Conservation (phyloP, 2,113 vertebrate species). For the Psammodynastes pulverulentus region DNA sequence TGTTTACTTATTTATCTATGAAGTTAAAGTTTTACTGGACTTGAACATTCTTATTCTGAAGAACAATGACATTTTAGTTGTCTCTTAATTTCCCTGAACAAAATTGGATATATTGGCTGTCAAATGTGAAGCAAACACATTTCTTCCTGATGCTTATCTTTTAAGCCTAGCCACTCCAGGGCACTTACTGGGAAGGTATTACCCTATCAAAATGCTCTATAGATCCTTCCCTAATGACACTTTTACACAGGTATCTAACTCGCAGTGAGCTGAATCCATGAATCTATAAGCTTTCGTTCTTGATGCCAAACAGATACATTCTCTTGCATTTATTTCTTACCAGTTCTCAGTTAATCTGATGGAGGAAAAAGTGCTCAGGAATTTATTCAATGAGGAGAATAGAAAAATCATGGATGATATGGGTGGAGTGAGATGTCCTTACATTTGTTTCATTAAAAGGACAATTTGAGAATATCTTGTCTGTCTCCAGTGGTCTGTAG, state of each 20-base stretch:
- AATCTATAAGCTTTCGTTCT: background rate
- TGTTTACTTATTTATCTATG: background rate
- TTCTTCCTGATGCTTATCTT: background rate
- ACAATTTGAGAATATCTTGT: background rate
- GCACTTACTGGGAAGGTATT: background rate
- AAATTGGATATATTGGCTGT: background rate
- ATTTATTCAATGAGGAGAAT: background rate
- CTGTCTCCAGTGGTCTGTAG: background rate
- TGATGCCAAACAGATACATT: background rate
- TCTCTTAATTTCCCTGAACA: background rate
- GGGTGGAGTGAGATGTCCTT: background rate
- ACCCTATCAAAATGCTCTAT: background rate
- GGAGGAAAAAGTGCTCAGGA: background rate
- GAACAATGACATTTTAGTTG: background rate
- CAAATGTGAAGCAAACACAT: background rate
- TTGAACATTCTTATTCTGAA: background rate
- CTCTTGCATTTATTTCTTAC: background rate
- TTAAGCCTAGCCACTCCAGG: background rate
- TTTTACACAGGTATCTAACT: background rate
- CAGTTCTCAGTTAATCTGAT: background rate
- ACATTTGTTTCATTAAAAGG: background rate
- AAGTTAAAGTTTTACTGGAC: background rate
- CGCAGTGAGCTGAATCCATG: background rate
- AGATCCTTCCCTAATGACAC: background rate
- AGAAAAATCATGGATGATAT: background rate